Evolutionary conservation across 92 coral and sea anemone genomes (phyloP).

Genomic region (Siderastrea radians): DNA sequence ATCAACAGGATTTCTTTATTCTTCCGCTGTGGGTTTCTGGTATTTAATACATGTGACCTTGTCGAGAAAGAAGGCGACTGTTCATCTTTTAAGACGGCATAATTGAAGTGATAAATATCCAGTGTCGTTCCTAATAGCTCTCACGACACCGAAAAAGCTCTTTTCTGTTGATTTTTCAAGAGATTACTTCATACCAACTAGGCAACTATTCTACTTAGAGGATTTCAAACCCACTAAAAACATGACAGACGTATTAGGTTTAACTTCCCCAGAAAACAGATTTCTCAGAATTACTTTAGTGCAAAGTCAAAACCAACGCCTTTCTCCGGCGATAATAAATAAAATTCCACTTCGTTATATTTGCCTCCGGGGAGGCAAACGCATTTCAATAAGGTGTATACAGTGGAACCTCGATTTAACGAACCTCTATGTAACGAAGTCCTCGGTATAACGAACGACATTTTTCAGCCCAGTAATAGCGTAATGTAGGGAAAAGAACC

Average conservation of each 20-base stretch:
- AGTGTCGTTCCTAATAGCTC: not conserved
- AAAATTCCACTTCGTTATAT: not conserved
- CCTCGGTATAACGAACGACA: no score
- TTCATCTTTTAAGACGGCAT: not conserved
- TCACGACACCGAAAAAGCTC: not conserved
- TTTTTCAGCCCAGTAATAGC: no score
- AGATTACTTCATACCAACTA: not conserved
- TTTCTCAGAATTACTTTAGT: not conserved
- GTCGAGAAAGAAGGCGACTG: not conserved
- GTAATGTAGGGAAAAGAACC: no score
- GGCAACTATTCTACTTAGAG: not conserved
- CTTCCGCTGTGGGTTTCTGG: not conserved
- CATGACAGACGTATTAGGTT: not conserved
- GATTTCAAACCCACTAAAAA: not conserved
- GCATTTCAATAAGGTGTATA: not conserved
- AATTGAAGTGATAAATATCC: not conserved
- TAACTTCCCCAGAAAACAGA: not conserved
- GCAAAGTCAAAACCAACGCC: not conserved
- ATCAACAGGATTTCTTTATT: not conserved
- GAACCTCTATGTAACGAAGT: no score
- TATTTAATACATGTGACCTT: constrained; percentile 7
- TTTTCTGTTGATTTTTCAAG: not conserved
- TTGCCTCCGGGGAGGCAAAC: not conserved
- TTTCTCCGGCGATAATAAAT: not conserved
- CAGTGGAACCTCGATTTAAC: not conserved